Evolutionary conservation across 2,797 vertebrate species (phyloP), one percentile per base, ranked within the genome.

Genomic region (Tolypeutes matacus): DNA sequence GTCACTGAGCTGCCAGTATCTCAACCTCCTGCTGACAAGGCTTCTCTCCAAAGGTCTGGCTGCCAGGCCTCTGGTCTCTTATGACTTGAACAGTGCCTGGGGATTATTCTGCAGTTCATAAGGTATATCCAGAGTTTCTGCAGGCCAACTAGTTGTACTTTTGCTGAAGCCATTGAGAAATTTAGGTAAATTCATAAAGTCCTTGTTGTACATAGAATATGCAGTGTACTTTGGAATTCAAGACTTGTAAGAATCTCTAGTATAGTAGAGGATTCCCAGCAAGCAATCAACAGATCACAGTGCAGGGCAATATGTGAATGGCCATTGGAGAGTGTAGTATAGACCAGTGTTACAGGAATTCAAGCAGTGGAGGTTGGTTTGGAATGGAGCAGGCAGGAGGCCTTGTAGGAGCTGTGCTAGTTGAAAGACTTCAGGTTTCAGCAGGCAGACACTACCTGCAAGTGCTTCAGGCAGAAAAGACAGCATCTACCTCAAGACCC

Each of bases 91-190:
- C 9, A 77, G 67, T 67, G 84, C 49, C 70, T 29, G 21, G 72
- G 81, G 36, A 80, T 83, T 31, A 1, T 42, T 82, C 80, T 82
- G 9, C 7, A 51, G 65, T 73, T 89, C 7, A 36, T 49, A 80
- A 64, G 73, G 18, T 69, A 60, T 81, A 87, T 78, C 51, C 78
- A 70, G 84, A 81, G 75, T 73, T 85, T 72, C 65, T 92, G 3
- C 11, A 64, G 64, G 21, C 73, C 81, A 49, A 82, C 90, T 93
- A 58, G n/a, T 53, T 36, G 13, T 72, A 51, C 75, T 84, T 95
- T 86, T 72, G 39, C 72, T 77, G 36, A 77, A 73, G n/a, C 36
- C 62, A 70, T 56, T 83, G 82, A 92, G n/a, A 89, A 96, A 89
- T 75, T 34, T 31, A 89, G 76, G 17, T 77, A 49, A 31, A 76